Conservation (phyloP, 2,797 vertebrate species). For the Tenualosa ilisha region DNA sequence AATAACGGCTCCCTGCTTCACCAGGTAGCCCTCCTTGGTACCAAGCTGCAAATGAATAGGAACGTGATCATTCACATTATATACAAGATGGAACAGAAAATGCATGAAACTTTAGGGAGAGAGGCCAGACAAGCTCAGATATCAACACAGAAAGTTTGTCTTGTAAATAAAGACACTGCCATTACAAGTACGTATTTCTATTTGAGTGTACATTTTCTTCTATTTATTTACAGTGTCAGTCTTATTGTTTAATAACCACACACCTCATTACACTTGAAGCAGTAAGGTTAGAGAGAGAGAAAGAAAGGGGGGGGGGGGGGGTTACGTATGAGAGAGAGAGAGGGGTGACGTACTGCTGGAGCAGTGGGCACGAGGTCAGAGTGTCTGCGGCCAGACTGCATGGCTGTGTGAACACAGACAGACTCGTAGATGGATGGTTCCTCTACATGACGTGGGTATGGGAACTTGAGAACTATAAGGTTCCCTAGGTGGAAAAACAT, state of each 20-base stretch:
- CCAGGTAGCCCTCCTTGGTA: slow-evolving; percentile 94
- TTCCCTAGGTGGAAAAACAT: slow-evolving; percentile 76
- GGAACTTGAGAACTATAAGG: slow-evolving; percentile 85
- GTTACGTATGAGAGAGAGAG: too few relatives aligned
- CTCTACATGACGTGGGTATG: slow-evolving; percentile 88
- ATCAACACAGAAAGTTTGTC: background rate
- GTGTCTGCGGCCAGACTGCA: slow-evolving; percentile 88
- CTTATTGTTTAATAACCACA: too few relatives aligned
- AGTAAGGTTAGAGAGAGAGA: background rate
- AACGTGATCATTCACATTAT: background rate
- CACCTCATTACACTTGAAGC: too few relatives aligned
- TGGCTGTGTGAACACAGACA: slow-evolving; percentile 91
- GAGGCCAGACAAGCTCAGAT: background rate
- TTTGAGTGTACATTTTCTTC: too few relatives aligned
- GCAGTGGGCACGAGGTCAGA: slow-evolving; percentile 84
- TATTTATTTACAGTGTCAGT: too few relatives aligned
- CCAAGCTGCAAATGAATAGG: slow-evolving; percentile 80
- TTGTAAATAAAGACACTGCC: too few relatives aligned
- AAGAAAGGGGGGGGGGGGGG: background rate
- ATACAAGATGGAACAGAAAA: background rate
- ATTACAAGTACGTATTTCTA: too few relatives aligned
- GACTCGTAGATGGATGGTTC: slow-evolving; percentile 97
- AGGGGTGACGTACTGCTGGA: slow-evolving; percentile 80
- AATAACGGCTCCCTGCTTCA: slow-evolving; percentile 91
- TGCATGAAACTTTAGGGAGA: background rate